Conservation (phyloP, 2,797 vertebrate species). For the Eptatretus atami region DNA sequence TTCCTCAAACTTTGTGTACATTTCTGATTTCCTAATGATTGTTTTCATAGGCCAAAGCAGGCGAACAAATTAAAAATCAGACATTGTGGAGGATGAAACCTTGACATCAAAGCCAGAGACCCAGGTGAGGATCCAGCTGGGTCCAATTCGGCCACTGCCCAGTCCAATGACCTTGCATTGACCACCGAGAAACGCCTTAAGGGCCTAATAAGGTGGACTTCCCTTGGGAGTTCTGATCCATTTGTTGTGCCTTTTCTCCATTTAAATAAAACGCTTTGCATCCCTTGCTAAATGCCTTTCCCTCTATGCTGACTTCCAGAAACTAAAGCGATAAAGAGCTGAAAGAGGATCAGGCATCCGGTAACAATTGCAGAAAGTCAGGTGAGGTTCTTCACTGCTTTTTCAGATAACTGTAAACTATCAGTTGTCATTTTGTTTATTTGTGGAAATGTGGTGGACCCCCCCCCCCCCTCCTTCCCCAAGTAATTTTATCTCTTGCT, state of each 20-base stretch:
- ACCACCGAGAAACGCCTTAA: conserved; percentile 53
- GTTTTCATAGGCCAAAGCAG: no score
- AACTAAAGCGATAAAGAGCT: conserved; percentile 82
- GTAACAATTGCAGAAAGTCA: conserved; percentile 65
- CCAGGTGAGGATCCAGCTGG: conserved; percentile 10
- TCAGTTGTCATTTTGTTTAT: no score
- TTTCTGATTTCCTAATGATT: no score
- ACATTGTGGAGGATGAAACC: no score
- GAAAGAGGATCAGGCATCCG: conserved; percentile 47
- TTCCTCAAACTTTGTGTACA: no score
- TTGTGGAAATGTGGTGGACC: no score
- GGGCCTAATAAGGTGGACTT: conserved; percentile 48
- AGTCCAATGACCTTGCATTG: conserved; percentile 10
- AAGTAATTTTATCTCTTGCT: no score
- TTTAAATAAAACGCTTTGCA: no score
- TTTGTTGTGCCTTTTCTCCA: not conserved
- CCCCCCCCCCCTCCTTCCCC: no score
- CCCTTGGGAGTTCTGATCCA: no score
- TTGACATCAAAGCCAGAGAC: conserved; percentile 28
- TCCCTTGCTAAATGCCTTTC: no score
- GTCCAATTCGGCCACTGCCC: conserved; percentile 10
- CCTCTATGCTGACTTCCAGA: conserved; percentile 19
- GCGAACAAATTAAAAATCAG: no score
- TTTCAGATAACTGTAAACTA: not conserved
- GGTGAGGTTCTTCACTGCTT: conserved; percentile 17